Base-by-base conservation (phyloP, 2,113 vertebrate species). In the Bubo blakistoni region DNA sequence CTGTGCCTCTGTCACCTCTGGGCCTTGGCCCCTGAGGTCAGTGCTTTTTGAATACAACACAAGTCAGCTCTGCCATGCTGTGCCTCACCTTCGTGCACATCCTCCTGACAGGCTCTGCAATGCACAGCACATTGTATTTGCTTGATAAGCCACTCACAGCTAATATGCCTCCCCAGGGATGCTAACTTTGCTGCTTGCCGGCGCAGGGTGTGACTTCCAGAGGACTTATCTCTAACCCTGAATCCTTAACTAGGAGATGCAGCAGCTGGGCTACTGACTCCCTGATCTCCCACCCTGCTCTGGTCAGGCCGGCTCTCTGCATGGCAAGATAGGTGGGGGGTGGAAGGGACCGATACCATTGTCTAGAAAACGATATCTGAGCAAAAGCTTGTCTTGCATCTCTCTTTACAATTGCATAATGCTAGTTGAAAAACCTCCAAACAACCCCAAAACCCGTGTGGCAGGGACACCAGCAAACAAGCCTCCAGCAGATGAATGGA, bases 371-470 rank as follows among this genome's bases (percentile, higher is more conserved):
- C 42, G 4, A 1, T 52, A 2, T 3, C 73, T 34, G 44, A n/a
- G 32, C 63, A 36, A 7, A 16, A 62, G 8, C 69, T 42, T 34
- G 63, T 34, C 78, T 36, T 20, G 22, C 57, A 51, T 27, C 42
- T 40, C 25, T 6, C 57, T 4, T 66, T 25, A 2, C 7, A 12
- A 7, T 5, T 9, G 0, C 20, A 1, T 1, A 2, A 17, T 1
- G 11, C n/a, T 7, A 4, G 30, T 6, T 10, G 26, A 36, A 9
- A 55, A 13, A 22, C 26, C 59, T 29, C 51, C n/a, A 2, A 36
- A 47, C 58, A 0, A 24, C 44, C 54, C 70, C 63, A 38, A 54
- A 49, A 42, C 5, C 12, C 18, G 0, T 10, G 16, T 12, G 46
- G 54, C 36, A n/a, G 74, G 55, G 54, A 36, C 21, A 22, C n/a